Conservation (phyloP, 2,888 invertebrate species). For the Sarcophaga rosellei region DNA sequence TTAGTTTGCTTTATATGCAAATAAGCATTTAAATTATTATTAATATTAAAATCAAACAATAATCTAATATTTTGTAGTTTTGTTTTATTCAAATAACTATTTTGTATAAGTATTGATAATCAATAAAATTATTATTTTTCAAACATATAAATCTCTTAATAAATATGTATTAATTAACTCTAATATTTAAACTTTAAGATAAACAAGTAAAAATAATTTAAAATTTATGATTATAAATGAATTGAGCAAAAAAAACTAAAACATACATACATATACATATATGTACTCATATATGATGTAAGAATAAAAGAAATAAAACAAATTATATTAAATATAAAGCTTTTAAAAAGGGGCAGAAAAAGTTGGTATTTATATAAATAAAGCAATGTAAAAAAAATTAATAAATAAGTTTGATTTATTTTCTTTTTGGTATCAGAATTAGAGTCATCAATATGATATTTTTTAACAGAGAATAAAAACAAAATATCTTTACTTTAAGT, state of each 20-base stretch:
- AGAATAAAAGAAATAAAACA: conserved; percentile 27
- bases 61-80: not conserved
- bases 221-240: not conserved
- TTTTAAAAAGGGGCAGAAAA: conserved; percentile 13
- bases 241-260: conserved; percentile 11
- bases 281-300: too few species aligned
- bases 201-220: conserved; percentile 24
- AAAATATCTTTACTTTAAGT: conserved; percentile 2
- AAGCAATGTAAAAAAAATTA: conserved; percentile 36
- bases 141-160: conserved; percentile 57
- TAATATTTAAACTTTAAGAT: conserved; percentile 38
- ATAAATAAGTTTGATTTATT: conserved; percentile 1
- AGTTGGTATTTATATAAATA: not conserved
- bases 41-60: conserved; percentile 33
- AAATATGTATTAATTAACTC: conserved; percentile 44
- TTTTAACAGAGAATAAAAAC: conserved; percentile 1
- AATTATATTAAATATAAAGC: conserved; percentile 51
- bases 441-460: conserved; percentile 21
- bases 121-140: conserved; percentile 53
- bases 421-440: conserved; percentile 62
- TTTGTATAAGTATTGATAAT: conserved; percentile 59
- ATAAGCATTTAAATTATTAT: conserved; percentile 1
- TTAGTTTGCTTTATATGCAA: too few species aligned
- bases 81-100: conserved; percentile 62
- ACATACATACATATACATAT: not conserved